A percentile compares a stretch with the other conserved stretches of the same genome.
Evolutionary conservation across 1,140 invertebrate genomes (phyloP).

Genomic region (Pentalonia nigronervosa): DNA sequence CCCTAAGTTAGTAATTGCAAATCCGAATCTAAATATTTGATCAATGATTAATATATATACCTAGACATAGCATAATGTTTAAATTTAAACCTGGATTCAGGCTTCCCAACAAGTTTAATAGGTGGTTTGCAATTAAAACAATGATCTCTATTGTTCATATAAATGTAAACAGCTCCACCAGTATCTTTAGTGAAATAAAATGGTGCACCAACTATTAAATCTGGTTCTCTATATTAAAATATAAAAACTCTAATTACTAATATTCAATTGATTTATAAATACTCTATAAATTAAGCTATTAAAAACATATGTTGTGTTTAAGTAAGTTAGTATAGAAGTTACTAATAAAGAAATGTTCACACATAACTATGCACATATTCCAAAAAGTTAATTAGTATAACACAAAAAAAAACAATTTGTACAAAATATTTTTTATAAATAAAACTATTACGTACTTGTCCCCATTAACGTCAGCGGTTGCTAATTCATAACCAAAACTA

Average conservation of each 20-base stretch:
- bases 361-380: not conserved
- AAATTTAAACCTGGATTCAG: constrained; percentile 70
- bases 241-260: not conserved
- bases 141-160: constrained; percentile 69
- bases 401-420: not conserved
- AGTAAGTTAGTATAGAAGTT: no score
- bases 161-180: constrained; percentile 92
- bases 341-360: not conserved
- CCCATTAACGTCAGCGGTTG: constrained; percentile 84
- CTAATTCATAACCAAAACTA: constrained; percentile 88
- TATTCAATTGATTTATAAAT: not conserved
- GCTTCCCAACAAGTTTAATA: constrained; percentile 73
- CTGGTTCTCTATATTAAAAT: constrained; percentile 71
- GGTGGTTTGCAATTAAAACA: constrained; percentile 65
- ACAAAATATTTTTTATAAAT: not conserved
- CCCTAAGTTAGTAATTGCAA: constrained; percentile 83
- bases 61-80: not conserved
- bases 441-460: constrained; percentile 72
- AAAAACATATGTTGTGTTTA: not conserved
- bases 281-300: not conserved
- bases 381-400: not conserved
- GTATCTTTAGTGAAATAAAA: constrained; percentile 83
- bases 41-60: not conserved
- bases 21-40: constrained; percentile 74
- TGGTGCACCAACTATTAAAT: constrained; percentile 89